phyloP scores from a whole-genome alignment of 2,888 invertebrate genomes.

The Drosophila borealis region DNA sequence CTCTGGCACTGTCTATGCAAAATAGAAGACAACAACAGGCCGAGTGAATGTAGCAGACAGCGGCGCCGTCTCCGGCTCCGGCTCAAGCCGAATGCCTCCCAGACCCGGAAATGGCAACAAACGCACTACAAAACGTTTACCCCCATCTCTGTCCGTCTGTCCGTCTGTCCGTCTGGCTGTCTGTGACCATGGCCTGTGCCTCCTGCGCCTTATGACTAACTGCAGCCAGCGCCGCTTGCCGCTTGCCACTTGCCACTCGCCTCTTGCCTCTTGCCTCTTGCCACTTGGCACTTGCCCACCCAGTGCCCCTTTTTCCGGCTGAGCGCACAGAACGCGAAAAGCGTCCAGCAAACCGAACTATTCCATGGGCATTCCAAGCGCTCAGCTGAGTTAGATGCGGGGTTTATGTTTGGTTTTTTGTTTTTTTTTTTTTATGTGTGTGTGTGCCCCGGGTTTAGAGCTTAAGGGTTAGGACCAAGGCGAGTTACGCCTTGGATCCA shows the following conservation, averaged over 20 bases:
- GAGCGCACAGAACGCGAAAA: constrained; percentile 65
- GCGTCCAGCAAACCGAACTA: constrained; percentile 27
- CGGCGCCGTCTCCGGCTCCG: constrained; percentile 38
- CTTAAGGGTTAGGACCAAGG: constrained; percentile 12
- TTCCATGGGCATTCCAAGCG: constrained; percentile 16
- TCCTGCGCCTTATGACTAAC: constrained; percentile 73
- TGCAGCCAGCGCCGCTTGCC: constrained; percentile 45
- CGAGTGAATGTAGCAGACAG: constrained; percentile 45
- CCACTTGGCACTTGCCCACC: constrained; percentile 4
- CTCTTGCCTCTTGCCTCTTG: background rate
- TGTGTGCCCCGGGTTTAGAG: constrained; percentile 1
- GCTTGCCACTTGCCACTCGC: constrained; percentile 2
- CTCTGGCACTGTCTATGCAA: constrained; percentile 66
- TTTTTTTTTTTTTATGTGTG: too few species aligned
- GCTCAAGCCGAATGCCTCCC: constrained; percentile 27
- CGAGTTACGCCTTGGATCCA: constrained; percentile 14
- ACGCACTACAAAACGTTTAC: constrained; percentile 77
- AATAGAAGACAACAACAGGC: constrained; percentile 53
- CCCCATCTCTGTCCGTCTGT: constrained; percentile 4
- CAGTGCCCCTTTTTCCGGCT: constrained; percentile 43
- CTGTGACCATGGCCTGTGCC: constrained; percentile 17
- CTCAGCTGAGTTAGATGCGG: constrained; percentile 9
- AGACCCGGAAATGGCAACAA: constrained; percentile 79
- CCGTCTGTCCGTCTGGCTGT: constrained; percentile 9
- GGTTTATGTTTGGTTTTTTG: background rate